phyloP scores from a whole-genome alignment of 1,140 invertebrate species.

The Sipha flava region DNA sequence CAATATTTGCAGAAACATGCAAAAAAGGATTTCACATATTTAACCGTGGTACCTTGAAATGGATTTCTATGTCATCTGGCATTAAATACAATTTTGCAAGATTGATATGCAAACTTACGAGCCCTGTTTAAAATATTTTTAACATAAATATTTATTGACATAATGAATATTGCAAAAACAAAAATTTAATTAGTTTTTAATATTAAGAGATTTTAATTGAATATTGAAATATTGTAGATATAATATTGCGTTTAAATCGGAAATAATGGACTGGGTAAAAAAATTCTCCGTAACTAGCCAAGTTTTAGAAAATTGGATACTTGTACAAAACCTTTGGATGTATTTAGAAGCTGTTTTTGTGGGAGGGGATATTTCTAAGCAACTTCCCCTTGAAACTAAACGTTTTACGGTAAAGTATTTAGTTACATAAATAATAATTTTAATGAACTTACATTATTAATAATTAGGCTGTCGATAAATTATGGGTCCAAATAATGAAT shows the following conservation, averaged over 20 bases:
- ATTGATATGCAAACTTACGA: too few relatives aligned
- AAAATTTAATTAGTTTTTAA: too few relatives aligned
- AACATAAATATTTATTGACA: too few relatives aligned
- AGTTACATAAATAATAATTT: neutral
- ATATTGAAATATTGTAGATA: too few relatives aligned
- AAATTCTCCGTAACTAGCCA: conserved; percentile 94
- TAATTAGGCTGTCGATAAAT: conserved; percentile 94
- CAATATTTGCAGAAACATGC: too few relatives aligned
- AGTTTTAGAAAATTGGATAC: conserved; percentile 89
- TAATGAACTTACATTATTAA: conserved; percentile 40
- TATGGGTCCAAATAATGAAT: conserved; percentile 97
- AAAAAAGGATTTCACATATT: too few relatives aligned
- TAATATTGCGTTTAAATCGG: conserved; percentile 90
- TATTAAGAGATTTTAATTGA: too few relatives aligned
- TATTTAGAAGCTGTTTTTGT: conserved; percentile 97
- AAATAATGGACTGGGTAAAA: conserved; percentile 91
- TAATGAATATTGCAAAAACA: too few relatives aligned
- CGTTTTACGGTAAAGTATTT: conserved; percentile 47
- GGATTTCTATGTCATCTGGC: too few relatives aligned
- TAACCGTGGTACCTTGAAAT: too few relatives aligned
- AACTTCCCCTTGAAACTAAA: conserved; percentile 88
- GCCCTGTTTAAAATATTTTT: too few relatives aligned
- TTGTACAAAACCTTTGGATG: conserved; percentile 97
- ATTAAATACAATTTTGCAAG: too few relatives aligned
- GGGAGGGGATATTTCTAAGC: conserved; percentile 94